phyloP scores from a whole-genome alignment of 2,797 vertebrate genomes.

The Mus caroli region DNA sequence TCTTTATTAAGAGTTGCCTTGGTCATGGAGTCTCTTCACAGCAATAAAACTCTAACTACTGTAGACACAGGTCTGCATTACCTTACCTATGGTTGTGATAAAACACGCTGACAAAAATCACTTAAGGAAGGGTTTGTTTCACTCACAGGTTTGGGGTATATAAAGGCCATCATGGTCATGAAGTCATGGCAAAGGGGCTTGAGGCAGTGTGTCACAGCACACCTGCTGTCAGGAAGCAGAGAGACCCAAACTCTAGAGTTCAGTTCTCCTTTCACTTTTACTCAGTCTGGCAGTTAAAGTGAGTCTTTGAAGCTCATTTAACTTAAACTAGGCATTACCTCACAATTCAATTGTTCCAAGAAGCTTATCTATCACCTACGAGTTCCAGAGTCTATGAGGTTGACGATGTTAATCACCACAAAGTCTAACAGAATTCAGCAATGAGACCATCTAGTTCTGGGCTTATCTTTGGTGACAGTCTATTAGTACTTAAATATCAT shows the following conservation, averaged over 20 bases:
- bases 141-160: background rate
- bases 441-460: background rate
- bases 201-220: background rate
- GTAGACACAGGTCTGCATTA: background rate
- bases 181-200: background rate
- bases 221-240: background rate
- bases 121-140: background rate
- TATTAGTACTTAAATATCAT: background rate
- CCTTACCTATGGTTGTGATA: background rate
- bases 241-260: background rate
- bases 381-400: background rate
- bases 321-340: background rate
- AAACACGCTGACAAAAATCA: background rate
- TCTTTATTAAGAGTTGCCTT: background rate
- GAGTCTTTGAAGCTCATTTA: background rate
- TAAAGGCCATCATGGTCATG: background rate
- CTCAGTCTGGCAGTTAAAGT: background rate
- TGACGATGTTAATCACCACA: background rate
- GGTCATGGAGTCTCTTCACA: background rate
- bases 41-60: background rate
- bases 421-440: background rate
- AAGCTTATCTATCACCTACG: background rate
- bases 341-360: background rate
- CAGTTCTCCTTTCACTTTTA: background rate
- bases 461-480: background rate